phyloP scores from a whole-genome alignment of 2,113 vertebrate genomes.

The Mesembrinibis cayennensis region DNA sequence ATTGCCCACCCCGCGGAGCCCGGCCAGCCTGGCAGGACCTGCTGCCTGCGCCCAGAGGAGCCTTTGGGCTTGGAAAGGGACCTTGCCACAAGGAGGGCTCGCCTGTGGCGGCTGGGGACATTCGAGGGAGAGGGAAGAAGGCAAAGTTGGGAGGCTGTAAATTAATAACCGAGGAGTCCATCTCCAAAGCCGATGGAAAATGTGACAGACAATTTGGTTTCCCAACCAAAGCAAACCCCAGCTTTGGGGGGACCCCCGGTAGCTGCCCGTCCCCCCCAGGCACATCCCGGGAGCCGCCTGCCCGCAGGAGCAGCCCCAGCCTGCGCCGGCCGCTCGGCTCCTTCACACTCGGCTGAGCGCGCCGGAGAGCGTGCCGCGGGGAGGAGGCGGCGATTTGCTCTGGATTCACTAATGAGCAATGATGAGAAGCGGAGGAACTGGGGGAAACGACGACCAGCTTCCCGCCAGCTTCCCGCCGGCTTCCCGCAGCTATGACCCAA shows the following conservation, averaged over 20 bases:
- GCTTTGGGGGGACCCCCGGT: background rate
- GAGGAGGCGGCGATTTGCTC: background rate
- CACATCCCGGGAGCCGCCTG: background rate
- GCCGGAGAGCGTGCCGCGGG: background rate
- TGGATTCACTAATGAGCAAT: background rate
- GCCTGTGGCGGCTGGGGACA: background rate
- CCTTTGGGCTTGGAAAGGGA: background rate
- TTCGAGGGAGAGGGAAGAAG: background rate
- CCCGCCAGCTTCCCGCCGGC: background rate
- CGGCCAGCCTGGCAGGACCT: background rate
- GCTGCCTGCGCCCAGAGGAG: background rate
- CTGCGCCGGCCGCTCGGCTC: background rate
- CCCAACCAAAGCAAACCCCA: background rate
- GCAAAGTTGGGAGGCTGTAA: background rate
- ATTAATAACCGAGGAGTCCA: background rate
- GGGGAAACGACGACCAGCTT: background rate
- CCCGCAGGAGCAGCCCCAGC: background rate
- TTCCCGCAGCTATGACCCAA: slow-evolving; percentile 7
- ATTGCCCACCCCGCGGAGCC: background rate
- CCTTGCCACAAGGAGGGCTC: background rate
- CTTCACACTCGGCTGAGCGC: background rate
- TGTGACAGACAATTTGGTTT: rapidly evolving
- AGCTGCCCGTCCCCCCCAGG: background rate
- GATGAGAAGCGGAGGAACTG: background rate
- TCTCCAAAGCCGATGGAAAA: background rate